phyloP scores from a whole-genome alignment of 2,113 vertebrate species.

The Pelobates fuscus region DNA sequence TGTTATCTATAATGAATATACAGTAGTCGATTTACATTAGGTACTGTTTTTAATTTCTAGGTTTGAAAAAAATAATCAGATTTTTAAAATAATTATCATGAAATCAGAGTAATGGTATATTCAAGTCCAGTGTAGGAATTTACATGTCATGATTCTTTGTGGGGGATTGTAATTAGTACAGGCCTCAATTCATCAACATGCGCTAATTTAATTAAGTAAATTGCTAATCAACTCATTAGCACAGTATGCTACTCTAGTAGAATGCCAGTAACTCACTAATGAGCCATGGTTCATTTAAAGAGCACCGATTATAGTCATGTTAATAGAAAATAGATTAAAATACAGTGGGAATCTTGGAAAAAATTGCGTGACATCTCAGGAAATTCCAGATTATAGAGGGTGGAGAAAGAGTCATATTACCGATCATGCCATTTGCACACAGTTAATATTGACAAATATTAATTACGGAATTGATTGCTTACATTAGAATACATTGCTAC shows the following conservation, averaged over 20 bases:
- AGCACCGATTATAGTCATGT: slow-evolving; percentile 22
- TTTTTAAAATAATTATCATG: not conserved
- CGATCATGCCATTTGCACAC: no score
- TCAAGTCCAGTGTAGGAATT: slow-evolving; percentile 25
- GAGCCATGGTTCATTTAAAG: slow-evolving; percentile 38
- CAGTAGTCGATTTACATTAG: no score
- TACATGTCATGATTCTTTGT: slow-evolving; percentile 19
- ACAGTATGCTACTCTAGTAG: slow-evolving; percentile 38
- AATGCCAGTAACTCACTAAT: slow-evolving; percentile 39
- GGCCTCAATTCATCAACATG: slow-evolving; percentile 29
- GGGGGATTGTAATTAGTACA: slow-evolving; percentile 14
- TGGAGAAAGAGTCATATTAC: no score
- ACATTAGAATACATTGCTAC: no score
- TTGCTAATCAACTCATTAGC: slow-evolving; percentile 43
- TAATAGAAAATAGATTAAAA: not conserved
- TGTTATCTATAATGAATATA: no score
- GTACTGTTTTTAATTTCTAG: not conserved
- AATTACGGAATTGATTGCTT: no score
- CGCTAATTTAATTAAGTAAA: slow-evolving; percentile 47
- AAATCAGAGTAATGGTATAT: slow-evolving; percentile 1
- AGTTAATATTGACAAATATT: no score
- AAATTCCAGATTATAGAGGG: not conserved
- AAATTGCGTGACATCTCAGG: not conserved
- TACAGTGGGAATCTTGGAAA: not conserved
- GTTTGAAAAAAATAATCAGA: not conserved